phyloP scores from a whole-genome alignment of 2,113 vertebrate species.

The Calyptomena viridis region DNA sequence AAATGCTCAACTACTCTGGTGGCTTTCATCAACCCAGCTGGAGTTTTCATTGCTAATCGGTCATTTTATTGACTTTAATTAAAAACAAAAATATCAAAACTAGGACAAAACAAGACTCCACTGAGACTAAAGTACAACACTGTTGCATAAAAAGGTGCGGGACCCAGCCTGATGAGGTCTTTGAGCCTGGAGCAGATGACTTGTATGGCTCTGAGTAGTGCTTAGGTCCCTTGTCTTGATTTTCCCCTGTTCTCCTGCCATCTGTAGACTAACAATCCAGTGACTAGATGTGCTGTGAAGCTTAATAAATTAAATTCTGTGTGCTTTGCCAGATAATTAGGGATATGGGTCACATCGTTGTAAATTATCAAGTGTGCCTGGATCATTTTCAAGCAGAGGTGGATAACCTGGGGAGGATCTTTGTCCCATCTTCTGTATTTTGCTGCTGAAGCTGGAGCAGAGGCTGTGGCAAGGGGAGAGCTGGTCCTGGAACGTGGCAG shows the following conservation, averaged over 20 bases:
- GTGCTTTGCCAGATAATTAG: background rate
- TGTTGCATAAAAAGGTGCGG: background rate
- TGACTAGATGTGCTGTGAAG: background rate
- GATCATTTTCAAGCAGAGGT: background rate
- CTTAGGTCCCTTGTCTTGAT: background rate
- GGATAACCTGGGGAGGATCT: background rate
- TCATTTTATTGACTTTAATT: background rate
- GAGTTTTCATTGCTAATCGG: background rate
- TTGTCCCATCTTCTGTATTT: background rate
- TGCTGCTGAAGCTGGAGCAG: fast-evolving
- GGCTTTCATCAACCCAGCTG: constrained; percentile 4
- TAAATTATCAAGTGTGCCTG: background rate
- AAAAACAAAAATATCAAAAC: background rate
- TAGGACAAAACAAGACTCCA: background rate
- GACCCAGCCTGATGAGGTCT: background rate
- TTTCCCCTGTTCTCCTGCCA: background rate
- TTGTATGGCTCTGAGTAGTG: background rate
- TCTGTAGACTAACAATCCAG: background rate
- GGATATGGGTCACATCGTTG: background rate
- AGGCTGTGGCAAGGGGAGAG: background rate
- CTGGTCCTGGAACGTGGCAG: background rate
- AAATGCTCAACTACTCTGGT: background rate
- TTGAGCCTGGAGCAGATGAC: background rate
- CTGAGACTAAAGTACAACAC: background rate
- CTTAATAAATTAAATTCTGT: background rate